These are phyloP conservation scores for Mesopsocus fuscifrons DNA, from an alignment of 2,888 invertebrate species.

Conservation along the genomic window DNA sequence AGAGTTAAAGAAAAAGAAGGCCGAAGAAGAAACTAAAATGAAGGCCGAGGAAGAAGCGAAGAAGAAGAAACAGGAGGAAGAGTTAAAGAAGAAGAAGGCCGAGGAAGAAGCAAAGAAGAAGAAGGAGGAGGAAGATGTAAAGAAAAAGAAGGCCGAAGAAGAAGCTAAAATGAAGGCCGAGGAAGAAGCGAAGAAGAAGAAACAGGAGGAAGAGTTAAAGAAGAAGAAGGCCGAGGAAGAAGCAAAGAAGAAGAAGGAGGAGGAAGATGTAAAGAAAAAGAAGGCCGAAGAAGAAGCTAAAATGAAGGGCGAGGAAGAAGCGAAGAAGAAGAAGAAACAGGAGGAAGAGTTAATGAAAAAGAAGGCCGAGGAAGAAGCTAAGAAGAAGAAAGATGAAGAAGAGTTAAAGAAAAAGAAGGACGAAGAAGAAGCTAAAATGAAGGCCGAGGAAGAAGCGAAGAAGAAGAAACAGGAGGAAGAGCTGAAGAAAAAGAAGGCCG, in stretches of 20 bases:
- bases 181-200: constrained; percentile 13
- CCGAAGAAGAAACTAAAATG: constrained; percentile 15
- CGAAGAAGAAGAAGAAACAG: constrained; percentile 12
- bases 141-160: constrained; percentile 13
- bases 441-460: no score
- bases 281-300: constrained; percentile 14
- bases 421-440: constrained; percentile 13
- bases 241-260: constrained; percentile 11
- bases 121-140: constrained; percentile 13
- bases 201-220: no score
- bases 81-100: no score
- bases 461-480: no score
- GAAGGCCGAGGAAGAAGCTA: constrained; percentile 15
- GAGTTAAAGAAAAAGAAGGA: constrained; percentile 14
- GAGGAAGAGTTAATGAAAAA: constrained; percentile 14
- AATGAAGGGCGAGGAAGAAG: constrained; percentile 12
- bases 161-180: constrained; percentile 11
- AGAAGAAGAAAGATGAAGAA: constrained; percentile 13
- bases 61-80: no score
- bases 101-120: constrained; percentile 14
- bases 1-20: constrained; percentile 13
- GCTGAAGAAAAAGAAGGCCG: constrained; percentile 13
- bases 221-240: constrained; percentile 13
- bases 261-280: constrained; percentile 14
- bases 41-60: constrained; percentile 17